Evolutionary conservation across 2,797 vertebrate genomes (phyloP), one percentile per base, ranked within the genome.

Genomic region (Chelon labrosus): DNA sequence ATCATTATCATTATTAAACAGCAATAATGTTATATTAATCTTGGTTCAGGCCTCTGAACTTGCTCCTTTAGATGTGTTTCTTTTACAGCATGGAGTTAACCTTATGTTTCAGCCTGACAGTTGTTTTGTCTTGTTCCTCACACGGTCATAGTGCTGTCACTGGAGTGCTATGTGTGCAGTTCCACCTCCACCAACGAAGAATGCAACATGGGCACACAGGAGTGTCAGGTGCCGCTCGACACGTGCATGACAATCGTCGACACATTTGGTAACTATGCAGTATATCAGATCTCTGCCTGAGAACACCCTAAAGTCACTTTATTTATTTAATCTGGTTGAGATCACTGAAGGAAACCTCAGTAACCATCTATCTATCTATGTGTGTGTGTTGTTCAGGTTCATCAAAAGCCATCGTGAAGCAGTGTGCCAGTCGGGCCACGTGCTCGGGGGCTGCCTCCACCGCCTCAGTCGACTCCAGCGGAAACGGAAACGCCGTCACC

Each of bases 211-310:
- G 87, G 38, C 61, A 60, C 12, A 4, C 68, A 81, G 68, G 46
- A 65, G 17, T 93, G 93, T 37, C 72, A 60, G 52, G 5, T 61
- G 13, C 89, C 85, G 0, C 80, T 84, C 42, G 81, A 93, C 82
- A 91, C 80, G 2, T 94, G 93, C 84, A 93, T 95, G 93, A 93
- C 90, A 25, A 41, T 44, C 0, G 44, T 92, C 2, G 91, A 86
- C 85, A 88, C 27, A 19, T 3, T 25, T 14, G 93, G 93, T 94
- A 79, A 84, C 6, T 27, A 20, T 20, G 39, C 31, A 31, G 31
- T 7, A 31, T 31, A 31, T 31, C 31, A 31, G 31, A 31, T 31
- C 31, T 31, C 31, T 3, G 27, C 31, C 22, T 22, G 22, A 22
- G 22, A 41, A 41, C 39, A 41, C 11, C 39, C 14, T 22, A 22